These are phyloP conservation scores for Ennomos quercinarius DNA, from an alignment of 2,888 invertebrate genomes.

Conservation along the genomic window DNA sequence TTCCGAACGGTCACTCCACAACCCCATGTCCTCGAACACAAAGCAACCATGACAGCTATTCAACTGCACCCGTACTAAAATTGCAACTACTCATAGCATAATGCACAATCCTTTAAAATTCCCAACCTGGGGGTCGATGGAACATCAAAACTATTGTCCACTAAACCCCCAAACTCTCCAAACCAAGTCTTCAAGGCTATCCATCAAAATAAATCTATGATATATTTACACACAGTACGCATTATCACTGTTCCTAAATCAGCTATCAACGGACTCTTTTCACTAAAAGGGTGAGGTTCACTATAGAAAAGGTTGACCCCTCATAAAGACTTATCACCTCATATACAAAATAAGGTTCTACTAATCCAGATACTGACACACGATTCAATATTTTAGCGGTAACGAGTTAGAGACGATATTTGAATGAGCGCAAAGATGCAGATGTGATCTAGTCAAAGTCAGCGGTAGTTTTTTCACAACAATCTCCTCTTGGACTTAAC, in stretches of 20 bases:
- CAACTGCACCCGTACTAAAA: slow-evolving; percentile 46
- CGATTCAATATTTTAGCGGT: slow-evolving; percentile 59
- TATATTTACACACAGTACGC: slow-evolving; percentile 83
- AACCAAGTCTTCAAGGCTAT: slow-evolving; percentile 59
- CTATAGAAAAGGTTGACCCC: slow-evolving; percentile 86
- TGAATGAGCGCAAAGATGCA: slow-evolving; percentile 49
- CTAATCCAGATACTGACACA: slow-evolving; percentile 67
- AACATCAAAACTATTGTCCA: slow-evolving; percentile 36
- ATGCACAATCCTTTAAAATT: slow-evolving; percentile 56
- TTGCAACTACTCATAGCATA: slow-evolving; percentile 40
- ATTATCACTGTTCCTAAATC: slow-evolving; percentile 85
- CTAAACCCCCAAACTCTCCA: slow-evolving; percentile 46
- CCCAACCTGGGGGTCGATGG: slow-evolving; percentile 51
- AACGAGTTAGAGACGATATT: slow-evolving; percentile 66
- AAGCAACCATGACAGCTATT: slow-evolving; percentile 72
- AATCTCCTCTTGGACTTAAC: slow-evolving; percentile 85
- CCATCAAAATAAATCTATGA: slow-evolving; percentile 83
- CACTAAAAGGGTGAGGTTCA: slow-evolving; percentile 84
- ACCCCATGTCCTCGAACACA: slow-evolving; percentile 55
- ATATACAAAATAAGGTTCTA: slow-evolving; percentile 85
- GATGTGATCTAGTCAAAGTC: slow-evolving; percentile 81
- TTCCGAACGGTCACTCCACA: slow-evolving; percentile 58
- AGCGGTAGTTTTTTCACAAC: slow-evolving; percentile 85
- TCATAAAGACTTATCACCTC: slow-evolving; percentile 86
- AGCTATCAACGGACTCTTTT: slow-evolving; percentile 86